Evolutionary conservation across 2,113 vertebrate species (phyloP).

Genomic region (Rhipidura dahli): DNA sequence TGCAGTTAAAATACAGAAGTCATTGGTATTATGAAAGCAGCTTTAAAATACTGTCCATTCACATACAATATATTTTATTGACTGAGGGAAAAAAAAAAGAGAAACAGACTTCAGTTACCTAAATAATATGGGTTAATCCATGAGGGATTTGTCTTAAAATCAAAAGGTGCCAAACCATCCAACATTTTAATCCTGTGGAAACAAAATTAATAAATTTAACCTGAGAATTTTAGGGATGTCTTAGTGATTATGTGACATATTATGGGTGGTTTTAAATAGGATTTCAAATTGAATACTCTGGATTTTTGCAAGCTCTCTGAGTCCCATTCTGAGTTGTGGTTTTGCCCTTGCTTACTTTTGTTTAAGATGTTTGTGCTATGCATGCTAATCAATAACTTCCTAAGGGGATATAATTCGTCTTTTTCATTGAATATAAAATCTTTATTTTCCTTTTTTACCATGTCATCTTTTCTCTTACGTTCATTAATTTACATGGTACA

Average conservation of each 20-base stretch:
- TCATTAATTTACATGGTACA: neutral
- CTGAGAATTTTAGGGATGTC: neutral
- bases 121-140: conserved; percentile 82
- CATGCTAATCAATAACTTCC: neutral
- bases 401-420: neutral
- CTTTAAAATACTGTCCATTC: neutral
- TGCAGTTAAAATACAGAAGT: neutral
- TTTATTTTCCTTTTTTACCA: neutral
- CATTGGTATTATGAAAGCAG: neutral
- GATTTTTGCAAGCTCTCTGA: neutral
- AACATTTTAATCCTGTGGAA: conserved; percentile 76
- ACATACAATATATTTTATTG: neutral
- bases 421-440: neutral
- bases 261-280: neutral
- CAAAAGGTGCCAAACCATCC: conserved; percentile 83
- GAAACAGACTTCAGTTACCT: conserved; percentile 63
- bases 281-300: neutral
- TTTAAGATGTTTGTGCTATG: neutral
- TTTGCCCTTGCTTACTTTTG: neutral
- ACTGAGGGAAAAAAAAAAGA: neutral
- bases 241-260: neutral
- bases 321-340: neutral
- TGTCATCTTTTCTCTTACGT: neutral
- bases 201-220: neutral
- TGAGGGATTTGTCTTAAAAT: conserved; percentile 83